These are phyloP conservation scores for Hemicrepidius hirtus DNA, from an alignment of 2,888 invertebrate species.

Conservation along the genomic window DNA sequence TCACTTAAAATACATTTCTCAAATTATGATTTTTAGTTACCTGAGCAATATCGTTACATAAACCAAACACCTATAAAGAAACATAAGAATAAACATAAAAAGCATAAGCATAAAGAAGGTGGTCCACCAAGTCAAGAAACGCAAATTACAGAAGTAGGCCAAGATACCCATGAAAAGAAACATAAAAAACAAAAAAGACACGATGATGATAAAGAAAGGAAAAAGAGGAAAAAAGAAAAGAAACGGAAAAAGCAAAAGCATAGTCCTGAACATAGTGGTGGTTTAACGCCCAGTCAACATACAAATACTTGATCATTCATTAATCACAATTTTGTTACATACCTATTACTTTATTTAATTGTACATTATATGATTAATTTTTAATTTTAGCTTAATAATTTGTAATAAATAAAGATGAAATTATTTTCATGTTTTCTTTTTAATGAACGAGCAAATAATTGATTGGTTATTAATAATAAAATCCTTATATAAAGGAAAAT, in stretches of 20 bases:
- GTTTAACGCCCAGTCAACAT: constrained; percentile 78
- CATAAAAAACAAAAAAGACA: constrained; percentile 96
- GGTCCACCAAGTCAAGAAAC: constrained; percentile 86
- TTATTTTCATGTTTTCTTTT: not conserved
- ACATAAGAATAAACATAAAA: constrained; percentile 97
- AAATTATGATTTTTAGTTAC: constrained; percentile 76
- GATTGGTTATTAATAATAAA: too few relatives aligned
- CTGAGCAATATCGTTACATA: constrained; percentile 95
- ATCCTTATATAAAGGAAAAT: too few relatives aligned
- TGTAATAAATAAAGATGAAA: not conserved
- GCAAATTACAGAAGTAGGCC: constrained; percentile 77
- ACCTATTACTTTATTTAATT: constrained; percentile 16
- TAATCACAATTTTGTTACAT: constrained; percentile 8
- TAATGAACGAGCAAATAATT: too few relatives aligned
- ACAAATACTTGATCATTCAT: constrained; percentile 41
- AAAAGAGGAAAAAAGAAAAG: constrained; percentile 96
- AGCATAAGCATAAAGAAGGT: constrained; percentile 94
- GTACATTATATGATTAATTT: constrained; percentile 12
- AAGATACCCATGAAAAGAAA: constrained; percentile 94
- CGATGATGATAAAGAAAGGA: constrained; percentile 94
- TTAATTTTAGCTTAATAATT: constrained; percentile 5
- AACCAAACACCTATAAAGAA: constrained; percentile 94
- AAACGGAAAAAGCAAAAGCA: constrained; percentile 96
- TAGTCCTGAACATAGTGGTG: constrained; percentile 89
- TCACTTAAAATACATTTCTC: constrained; percentile 47